Evolutionary conservation across 2,888 invertebrate species (phyloP).

Genomic region (Bruchidius siliquastri): DNA sequence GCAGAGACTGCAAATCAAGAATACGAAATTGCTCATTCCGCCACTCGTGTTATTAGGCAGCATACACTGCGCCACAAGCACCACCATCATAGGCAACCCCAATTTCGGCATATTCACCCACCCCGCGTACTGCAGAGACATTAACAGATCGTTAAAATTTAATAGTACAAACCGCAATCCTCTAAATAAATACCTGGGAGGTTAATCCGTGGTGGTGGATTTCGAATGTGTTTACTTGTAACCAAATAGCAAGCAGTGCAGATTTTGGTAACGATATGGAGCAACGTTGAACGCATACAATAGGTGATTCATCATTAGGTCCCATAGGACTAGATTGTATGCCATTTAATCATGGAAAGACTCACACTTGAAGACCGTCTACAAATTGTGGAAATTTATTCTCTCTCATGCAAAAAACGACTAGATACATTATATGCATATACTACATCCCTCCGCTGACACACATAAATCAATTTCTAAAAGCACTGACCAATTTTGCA

Average conservation of each 20-base stretch:
- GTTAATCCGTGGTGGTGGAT: not conserved
- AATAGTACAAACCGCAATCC: not conserved
- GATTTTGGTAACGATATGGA: not conserved
- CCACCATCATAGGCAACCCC: not conserved
- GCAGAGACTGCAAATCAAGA: too few species aligned
- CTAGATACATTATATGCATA: too few species aligned
- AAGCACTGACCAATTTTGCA: not conserved
- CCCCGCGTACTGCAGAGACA: not conserved
- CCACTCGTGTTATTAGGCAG: too few species aligned
- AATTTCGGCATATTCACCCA: not conserved
- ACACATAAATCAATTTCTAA: not conserved
- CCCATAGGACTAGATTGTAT: too few species aligned
- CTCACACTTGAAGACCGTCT: too few species aligned
- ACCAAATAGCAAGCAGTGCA: not conserved
- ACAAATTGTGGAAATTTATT: too few species aligned
- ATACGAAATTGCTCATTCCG: too few species aligned
- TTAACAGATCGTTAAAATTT: not conserved
- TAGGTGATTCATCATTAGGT: too few species aligned
- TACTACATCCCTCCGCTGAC: too few species aligned
- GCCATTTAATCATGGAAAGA: too few species aligned
- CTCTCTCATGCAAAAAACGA: too few species aligned
- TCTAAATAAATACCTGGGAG: not conserved
- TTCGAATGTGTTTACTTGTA: not conserved
- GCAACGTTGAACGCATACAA: not conserved
- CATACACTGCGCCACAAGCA: not conserved